Evolutionary conservation across 64 coral and sea anemone genomes (phyloP).

Genomic region (Cladopsammia gracilis): DNA sequence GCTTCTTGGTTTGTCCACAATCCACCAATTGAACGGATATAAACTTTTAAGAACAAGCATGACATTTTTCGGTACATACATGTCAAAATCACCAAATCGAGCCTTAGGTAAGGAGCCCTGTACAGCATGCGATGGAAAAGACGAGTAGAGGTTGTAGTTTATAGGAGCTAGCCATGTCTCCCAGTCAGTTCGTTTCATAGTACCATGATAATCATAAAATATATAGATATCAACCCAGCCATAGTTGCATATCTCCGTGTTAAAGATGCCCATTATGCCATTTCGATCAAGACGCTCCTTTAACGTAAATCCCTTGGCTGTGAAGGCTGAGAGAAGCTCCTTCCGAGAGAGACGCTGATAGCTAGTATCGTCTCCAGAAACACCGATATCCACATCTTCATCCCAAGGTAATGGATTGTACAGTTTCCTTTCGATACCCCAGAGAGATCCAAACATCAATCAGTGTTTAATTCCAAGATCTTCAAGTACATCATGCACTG

Average conservation of each 20-base stretch:
- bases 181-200: not conserved
- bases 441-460: constrained; percentile 16
- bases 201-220: constrained; percentile 1
- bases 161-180: constrained; percentile 4
- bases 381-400: constrained; percentile 7
- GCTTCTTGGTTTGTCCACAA: too few species aligned
- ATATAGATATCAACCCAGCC: constrained; percentile 3
- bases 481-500: not conserved
- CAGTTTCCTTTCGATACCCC: not conserved
- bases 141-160: constrained; percentile 6
- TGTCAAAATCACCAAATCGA: constrained; percentile 4
- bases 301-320: not conserved
- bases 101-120: not conserved
- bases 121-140: not conserved
- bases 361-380: not conserved
- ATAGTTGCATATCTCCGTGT: not conserved
- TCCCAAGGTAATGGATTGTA: constrained; percentile 17
- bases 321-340: not conserved
- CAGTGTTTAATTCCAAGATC: constrained; percentile 15
- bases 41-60: constrained; percentile 1
- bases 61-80: not conserved
- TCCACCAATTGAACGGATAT: not conserved
- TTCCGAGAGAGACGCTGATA: not conserved
- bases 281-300: constrained; percentile 2
- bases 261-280: not conserved